Percentiles rank a stretch among this genome's conserved stretches.
Evolutionary conservation across 1,140 invertebrate genomes (phyloP).

Genomic region (Neodiprion fabricii): DNA sequence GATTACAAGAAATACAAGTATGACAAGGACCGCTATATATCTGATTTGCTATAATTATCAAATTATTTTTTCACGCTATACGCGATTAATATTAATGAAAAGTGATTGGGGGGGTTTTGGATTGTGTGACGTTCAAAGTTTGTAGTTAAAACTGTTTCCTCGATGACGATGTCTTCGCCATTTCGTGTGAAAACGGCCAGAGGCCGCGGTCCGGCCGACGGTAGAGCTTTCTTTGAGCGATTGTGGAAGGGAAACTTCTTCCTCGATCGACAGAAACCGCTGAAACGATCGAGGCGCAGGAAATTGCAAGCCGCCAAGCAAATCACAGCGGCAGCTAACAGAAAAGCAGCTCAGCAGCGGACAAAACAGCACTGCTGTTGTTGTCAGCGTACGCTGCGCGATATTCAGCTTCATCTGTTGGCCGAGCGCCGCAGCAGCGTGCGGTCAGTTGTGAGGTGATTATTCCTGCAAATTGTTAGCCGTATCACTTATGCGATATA

Average conservation of each 20-base stretch:
- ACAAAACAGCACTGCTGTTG: constrained; percentile 55
- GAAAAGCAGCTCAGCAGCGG: constrained; percentile 34
- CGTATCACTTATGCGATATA: background rate
- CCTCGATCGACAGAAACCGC: constrained; percentile 49
- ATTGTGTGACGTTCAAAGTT: background rate
- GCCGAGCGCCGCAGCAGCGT: constrained; percentile 51
- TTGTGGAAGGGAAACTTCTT: constrained; percentile 56
- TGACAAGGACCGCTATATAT: too few species aligned
- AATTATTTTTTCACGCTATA: too few species aligned
- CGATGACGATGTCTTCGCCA: background rate
- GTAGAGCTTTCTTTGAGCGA: constrained; percentile 55
- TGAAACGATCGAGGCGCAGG: constrained; percentile 50
- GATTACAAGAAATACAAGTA: too few species aligned
- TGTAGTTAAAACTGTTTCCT: background rate
- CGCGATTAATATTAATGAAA: too few species aligned
- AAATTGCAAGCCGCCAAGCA: constrained; percentile 42
- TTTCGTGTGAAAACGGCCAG: constrained; percentile 41
- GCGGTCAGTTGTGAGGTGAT: constrained; percentile 58
- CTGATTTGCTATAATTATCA: too few species aligned
- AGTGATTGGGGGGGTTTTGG: too few species aligned
- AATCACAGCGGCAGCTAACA: constrained; percentile 31
- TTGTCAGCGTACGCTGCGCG: constrained; percentile 39
- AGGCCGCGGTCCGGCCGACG: constrained; percentile 55
- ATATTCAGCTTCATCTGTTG: constrained; percentile 54
- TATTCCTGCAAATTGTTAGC: background rate